Conservation (phyloP, 2,113 vertebrate species). For the Melanostigma gelatinosum region DNA sequence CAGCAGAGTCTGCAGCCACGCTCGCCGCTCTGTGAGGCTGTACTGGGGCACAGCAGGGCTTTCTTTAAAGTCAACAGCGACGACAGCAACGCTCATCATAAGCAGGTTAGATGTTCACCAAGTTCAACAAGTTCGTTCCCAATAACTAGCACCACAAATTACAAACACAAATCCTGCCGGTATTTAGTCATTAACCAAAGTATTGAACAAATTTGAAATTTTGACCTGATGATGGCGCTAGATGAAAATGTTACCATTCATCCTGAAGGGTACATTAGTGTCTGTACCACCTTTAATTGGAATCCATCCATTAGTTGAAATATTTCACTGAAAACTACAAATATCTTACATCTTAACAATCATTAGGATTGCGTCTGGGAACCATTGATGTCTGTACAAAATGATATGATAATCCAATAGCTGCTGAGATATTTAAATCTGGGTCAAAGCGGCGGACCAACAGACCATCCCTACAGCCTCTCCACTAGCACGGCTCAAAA, state of each 20-base stretch:
- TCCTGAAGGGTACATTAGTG: too few relatives aligned
- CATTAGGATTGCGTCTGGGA: background rate
- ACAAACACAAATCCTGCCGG: background rate
- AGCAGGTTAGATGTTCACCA: background rate
- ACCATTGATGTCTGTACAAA: background rate
- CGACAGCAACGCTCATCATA: background rate
- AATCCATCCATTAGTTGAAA: background rate
- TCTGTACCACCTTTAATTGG: background rate
- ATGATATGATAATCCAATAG: background rate
- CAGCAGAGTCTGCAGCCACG: conserved; percentile 12
- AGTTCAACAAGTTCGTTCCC: background rate
- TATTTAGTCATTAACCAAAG: background rate
- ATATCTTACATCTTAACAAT: background rate
- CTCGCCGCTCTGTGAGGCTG: background rate
- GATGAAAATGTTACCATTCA: background rate
- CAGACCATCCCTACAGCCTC: background rate
- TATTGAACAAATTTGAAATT: too few relatives aligned
- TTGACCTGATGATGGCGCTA: background rate
- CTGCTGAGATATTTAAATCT: conserved; percentile 6
- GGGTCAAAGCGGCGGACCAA: conserved; percentile 1
- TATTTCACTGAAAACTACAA: background rate
- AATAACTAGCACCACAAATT: background rate
- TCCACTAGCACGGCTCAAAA: background rate
- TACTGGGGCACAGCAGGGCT: background rate
- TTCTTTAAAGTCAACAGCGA: conserved; percentile 2